Conservation (phyloP, 2,797 vertebrate species). For the Telmatherina bonti region DNA sequence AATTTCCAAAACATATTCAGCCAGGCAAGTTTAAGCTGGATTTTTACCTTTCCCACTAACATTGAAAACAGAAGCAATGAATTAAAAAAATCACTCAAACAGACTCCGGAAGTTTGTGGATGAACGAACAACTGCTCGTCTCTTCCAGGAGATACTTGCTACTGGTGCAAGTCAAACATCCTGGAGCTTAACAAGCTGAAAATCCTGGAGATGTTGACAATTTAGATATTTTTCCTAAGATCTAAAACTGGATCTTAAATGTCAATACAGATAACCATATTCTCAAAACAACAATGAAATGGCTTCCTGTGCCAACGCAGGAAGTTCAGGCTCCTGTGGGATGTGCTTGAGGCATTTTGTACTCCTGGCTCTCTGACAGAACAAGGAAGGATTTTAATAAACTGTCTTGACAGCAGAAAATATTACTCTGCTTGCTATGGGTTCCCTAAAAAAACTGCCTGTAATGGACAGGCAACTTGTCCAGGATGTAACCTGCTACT, state of each 20-base stretch:
- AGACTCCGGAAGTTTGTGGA: too few relatives aligned
- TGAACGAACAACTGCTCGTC: too few relatives aligned
- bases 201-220: not conserved
- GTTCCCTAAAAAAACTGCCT: too few relatives aligned
- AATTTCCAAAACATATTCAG: not conserved
- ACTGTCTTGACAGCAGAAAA: too few relatives aligned
- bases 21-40: not conserved
- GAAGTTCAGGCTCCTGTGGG: not conserved
- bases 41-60: not conserved
- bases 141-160: too few relatives aligned
- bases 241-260: not conserved
- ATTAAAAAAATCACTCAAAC: not conserved
- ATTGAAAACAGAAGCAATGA: not conserved
- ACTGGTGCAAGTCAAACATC: not conserved
- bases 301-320: not conserved
- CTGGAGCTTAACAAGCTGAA: not conserved
- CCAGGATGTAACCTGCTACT: too few relatives aligned
- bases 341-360: not conserved
- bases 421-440: too few relatives aligned
- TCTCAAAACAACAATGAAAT: not conserved
- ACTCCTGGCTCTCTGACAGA: not conserved
- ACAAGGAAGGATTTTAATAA: too few relatives aligned
- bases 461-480: too few relatives aligned
- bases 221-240: not conserved
- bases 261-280: not conserved